Evolutionary conservation across 37 sponge, comb jelly and placozoan genomes (phyloP).

Genomic region (Agelas oroides): DNA sequence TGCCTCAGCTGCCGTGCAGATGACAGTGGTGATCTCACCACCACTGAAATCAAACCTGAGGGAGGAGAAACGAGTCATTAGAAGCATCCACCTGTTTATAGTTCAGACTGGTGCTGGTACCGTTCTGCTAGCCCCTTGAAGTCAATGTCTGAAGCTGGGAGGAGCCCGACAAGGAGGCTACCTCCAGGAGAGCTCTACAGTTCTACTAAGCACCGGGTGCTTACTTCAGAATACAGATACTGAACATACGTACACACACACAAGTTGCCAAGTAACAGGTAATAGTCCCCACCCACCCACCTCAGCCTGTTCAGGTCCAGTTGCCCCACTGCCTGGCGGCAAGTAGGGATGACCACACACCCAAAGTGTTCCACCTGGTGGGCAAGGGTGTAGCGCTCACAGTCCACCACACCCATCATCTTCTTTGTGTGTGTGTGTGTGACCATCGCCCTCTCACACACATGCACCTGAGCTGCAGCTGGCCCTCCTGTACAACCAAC

Average conservation of each 20-base stretch:
- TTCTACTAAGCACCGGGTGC: conserved; percentile 33
- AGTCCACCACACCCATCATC: conserved; percentile 38
- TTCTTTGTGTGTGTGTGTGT: neutral
- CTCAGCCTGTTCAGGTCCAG: conserved; percentile 49
- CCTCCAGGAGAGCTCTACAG: conserved; percentile 56
- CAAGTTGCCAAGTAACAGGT: no score
- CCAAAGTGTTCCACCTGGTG: conserved; percentile 52
- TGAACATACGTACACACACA: neutral
- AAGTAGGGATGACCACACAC: conserved; percentile 42
- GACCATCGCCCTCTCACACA: conserved; percentile 8
- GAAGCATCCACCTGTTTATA: no score
- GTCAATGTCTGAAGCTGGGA: conserved; percentile 40
- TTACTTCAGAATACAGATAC: conserved; percentile 34
- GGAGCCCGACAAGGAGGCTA: conserved; percentile 54
- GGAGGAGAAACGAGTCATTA: no score
- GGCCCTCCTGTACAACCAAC: conserved; percentile 15
- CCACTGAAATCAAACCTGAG: conserved; percentile 49
- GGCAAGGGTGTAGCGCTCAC: conserved; percentile 40
- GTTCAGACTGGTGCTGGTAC: conserved; percentile 23
- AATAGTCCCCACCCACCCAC: conserved; percentile 23
- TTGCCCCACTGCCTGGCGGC: conserved; percentile 16
- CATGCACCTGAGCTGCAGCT: conserved; percentile 51
- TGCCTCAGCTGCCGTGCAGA: conserved; percentile 50
- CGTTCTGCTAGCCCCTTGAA: conserved; percentile 47
- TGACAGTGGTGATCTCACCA: conserved; percentile 49